phyloP scores from a whole-genome alignment of 2,113 vertebrate species.

The Protomyctophum bolini region DNA sequence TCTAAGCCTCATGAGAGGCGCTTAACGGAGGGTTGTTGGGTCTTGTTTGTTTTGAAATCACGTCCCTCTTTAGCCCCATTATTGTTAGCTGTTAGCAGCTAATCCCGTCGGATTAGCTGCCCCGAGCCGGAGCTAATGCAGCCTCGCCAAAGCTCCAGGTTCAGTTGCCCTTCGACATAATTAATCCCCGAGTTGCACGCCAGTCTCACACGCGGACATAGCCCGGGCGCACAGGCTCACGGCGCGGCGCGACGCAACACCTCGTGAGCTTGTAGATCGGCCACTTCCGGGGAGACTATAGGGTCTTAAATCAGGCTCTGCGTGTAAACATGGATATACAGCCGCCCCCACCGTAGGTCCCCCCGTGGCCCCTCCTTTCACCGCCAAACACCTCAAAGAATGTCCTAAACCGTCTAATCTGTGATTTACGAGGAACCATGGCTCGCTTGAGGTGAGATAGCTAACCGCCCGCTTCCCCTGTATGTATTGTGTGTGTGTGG shows the following conservation, averaged over 20 bases:
- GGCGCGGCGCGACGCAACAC: too few species aligned
- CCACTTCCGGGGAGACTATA: too few species aligned
- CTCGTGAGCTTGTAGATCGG: too few species aligned
- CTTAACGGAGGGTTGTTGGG: conserved; percentile 63
- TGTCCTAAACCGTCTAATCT: conserved; percentile 79
- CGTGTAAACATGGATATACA: conserved; percentile 74
- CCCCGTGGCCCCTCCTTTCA: conserved; percentile 16
- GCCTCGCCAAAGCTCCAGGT: conserved; percentile 39
- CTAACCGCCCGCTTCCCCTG: conserved; percentile 25
- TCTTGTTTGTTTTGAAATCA: conserved; percentile 77
- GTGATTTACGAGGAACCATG: conserved; percentile 63
- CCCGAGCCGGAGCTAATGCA: conserved; percentile 44
- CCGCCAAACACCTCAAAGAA: conserved; percentile 73
- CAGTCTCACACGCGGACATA: too few species aligned
- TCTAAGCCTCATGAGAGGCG: conserved; percentile 57
- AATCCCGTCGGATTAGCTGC: conserved; percentile 66
- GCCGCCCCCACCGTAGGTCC: conserved; percentile 23
- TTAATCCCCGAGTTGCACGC: too few species aligned
- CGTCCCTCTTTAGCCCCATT: conserved; percentile 58
- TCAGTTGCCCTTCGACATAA: conserved; percentile 11
- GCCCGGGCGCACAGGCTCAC: too few species aligned
- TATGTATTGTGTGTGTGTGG: too few species aligned
- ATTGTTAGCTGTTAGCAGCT: conserved; percentile 43
- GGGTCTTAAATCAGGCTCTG: conserved; percentile 50
- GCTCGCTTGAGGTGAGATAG: conserved; percentile 25